Percentiles rank a stretch among this genome's conserved stretches.
These are phyloP conservation scores for Danaus plexippus DNA, from an alignment of 1,140 invertebrate species.

Conservation along the genomic window DNA sequence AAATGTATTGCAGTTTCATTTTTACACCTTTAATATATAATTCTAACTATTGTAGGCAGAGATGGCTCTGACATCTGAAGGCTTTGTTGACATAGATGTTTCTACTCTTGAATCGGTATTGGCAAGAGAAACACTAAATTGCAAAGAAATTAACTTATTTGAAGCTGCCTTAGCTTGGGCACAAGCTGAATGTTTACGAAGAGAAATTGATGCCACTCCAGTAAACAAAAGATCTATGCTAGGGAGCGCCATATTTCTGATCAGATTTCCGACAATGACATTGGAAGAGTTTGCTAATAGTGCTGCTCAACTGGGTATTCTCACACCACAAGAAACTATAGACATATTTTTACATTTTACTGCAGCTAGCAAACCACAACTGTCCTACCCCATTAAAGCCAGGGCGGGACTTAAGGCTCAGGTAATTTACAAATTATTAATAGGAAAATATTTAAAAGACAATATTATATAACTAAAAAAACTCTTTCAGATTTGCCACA, in stretches of 20 bases:
- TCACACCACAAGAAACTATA: conserved; percentile 91
- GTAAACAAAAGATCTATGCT: conserved; percentile 81
- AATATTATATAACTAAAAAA: too few species aligned
- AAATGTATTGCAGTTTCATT: conserved; percentile 73
- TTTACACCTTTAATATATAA: conserved; percentile 31
- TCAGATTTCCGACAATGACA: conserved; percentile 91
- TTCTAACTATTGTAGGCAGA: conserved; percentile 81
- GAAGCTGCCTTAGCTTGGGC: conserved; percentile 93
- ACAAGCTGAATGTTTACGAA: conserved; percentile 84
- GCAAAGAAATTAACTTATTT: conserved; percentile 91
- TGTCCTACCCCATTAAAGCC: conserved; percentile 86
- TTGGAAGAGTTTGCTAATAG: conserved; percentile 93
- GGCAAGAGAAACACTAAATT: conserved; percentile 90
- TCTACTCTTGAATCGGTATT: conserved; percentile 90
- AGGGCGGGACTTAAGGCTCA: conserved; percentile 90
- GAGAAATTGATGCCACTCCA: conserved; percentile 83
- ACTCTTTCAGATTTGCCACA: conserved; percentile 84
- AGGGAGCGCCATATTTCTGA: conserved; percentile 85
- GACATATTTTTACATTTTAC: conserved; percentile 94
- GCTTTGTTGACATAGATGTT: conserved; percentile 92
- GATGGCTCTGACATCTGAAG: conserved; percentile 93
- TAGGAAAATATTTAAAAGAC: too few species aligned
- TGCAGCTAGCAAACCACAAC: conserved; percentile 84
- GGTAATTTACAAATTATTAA: conserved; percentile 62
- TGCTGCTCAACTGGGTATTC: conserved; percentile 88